Percentiles rank a stretch among this genome's conserved stretches.
Conservation (phyloP, 2,797 vertebrate species). For the Cheirogaleus major region DNA sequence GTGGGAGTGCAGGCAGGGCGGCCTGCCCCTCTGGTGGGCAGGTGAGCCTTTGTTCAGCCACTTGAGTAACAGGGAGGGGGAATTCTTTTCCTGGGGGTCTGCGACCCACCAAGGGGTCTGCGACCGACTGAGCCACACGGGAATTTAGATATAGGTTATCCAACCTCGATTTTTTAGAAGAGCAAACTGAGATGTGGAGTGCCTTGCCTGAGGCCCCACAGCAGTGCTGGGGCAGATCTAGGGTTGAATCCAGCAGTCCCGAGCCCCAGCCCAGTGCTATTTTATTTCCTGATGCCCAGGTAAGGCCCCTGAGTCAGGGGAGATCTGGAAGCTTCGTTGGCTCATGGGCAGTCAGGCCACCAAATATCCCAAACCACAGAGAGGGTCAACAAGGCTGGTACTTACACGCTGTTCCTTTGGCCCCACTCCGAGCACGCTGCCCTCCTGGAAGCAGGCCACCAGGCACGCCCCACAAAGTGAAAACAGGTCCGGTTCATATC, state of each 20-base stretch:
- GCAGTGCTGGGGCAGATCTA: not conserved
- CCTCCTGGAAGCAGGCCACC: not conserved
- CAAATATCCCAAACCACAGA: not conserved
- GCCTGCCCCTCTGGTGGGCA: not conserved
- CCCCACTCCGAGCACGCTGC: not conserved
- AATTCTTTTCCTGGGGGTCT: not conserved
- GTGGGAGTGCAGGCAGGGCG: not conserved
- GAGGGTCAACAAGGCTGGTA: rapidly evolving
- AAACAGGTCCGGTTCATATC: not conserved
- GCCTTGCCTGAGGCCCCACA: not conserved
- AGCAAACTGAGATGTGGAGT: not conserved
- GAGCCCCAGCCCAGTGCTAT: not conserved
- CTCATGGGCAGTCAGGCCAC: not conserved
- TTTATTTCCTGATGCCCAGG: not conserved
- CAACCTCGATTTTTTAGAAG: not conserved
- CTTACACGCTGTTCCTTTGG: not conserved
- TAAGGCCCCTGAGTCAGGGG: not conserved
- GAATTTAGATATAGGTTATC: not conserved
- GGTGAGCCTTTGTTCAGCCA: not conserved
- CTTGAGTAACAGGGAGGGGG: too few relatives aligned
- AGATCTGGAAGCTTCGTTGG: not conserved
- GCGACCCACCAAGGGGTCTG: not conserved
- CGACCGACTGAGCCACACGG: not conserved
- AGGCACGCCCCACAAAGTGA: not conserved
- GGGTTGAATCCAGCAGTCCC: not conserved